phyloP scores from a whole-genome alignment of 2,797 vertebrate species.

The Pteropus rufus region DNA sequence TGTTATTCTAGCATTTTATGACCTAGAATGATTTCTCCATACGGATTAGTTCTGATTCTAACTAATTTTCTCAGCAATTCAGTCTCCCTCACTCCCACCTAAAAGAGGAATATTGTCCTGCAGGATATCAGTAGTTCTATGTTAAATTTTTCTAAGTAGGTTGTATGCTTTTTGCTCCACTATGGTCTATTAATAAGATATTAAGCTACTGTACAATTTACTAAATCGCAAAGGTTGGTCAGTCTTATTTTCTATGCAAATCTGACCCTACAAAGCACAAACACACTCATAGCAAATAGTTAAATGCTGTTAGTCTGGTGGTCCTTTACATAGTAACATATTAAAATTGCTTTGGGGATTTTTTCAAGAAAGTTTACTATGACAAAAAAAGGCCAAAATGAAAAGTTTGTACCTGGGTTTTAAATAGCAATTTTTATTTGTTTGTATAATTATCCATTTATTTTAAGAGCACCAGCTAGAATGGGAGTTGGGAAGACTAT shows the following conservation, averaged over 20 bases:
- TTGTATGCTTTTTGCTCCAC: neutral
- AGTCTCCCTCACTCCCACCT: neutral
- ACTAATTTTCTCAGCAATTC: neutral
- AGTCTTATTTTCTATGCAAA: neutral
- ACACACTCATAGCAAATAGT: neutral
- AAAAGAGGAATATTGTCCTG: neutral
- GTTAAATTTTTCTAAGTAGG: neutral
- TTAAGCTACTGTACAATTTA: neutral
- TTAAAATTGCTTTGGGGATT: neutral
- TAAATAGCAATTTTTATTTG: slow-evolving; percentile 10
- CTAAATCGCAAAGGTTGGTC: neutral
- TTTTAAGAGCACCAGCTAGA: slow-evolving; percentile 38
- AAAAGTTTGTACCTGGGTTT: slow-evolving; percentile 14
- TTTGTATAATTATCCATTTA: neutral
- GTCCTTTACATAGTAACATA: neutral
- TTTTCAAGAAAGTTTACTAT: neutral
- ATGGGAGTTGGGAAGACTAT: slow-evolving; percentile 77
- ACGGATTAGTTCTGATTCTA: slow-evolving; percentile 28
- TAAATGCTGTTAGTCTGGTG: neutral
- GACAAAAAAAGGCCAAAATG: neutral
- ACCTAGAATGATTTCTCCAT: neutral
- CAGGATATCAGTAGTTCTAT: neutral
- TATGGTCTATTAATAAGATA: neutral
- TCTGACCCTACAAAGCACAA: neutral
- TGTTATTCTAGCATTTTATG: neutral